These are phyloP conservation scores for Crypturellus tataupa DNA, from an alignment of 2,797 vertebrate genomes.

Conservation along the genomic window DNA sequence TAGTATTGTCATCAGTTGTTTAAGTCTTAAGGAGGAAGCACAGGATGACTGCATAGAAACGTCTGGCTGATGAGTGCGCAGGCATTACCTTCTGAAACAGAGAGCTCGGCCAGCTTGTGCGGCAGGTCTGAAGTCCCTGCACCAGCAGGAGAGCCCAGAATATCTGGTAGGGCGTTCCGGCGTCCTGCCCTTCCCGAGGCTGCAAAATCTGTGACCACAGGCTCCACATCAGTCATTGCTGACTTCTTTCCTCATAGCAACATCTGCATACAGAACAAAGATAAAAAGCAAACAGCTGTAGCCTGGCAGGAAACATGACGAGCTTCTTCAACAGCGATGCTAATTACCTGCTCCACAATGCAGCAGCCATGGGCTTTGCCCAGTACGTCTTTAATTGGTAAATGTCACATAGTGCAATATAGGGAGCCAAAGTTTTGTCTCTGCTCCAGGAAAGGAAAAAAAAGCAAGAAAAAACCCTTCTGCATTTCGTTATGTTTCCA, in stretches of 20 bases:
- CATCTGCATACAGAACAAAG: conserved; percentile 76
- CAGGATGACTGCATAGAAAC: not conserved
- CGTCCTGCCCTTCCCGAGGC: conserved; percentile 88
- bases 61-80: not conserved
- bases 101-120: conserved; percentile 84
- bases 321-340: not conserved
- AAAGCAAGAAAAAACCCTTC: not conserved
- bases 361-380: not conserved
- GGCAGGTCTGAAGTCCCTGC: conserved; percentile 83
- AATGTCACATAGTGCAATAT: not conserved
- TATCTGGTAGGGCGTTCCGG: conserved; percentile 89
- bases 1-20: not conserved
- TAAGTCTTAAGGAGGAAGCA: not conserved
- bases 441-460: not conserved
- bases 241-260: conserved; percentile 87
- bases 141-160: conserved; percentile 80
- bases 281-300: not conserved
- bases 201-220: conserved; percentile 86
- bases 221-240: conserved; percentile 91
- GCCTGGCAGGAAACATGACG: not conserved
- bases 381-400: not conserved
- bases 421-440: not conserved
- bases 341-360: not conserved
- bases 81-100: conserved; percentile 83
- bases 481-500: not conserved